phyloP scores from a whole-genome alignment of 2,797 vertebrate genomes.

The Aphelocoma californica region DNA sequence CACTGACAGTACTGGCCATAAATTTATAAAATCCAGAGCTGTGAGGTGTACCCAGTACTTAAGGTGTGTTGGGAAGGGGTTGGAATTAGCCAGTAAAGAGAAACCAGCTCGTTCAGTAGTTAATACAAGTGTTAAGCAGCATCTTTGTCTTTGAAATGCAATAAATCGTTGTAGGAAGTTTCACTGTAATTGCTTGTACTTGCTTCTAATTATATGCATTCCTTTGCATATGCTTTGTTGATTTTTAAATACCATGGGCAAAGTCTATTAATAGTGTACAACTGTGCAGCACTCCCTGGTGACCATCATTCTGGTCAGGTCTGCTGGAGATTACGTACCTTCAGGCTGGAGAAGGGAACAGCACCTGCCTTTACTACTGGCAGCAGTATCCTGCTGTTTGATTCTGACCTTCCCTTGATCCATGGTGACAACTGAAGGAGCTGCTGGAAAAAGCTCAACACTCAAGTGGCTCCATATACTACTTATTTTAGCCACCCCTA shows the following conservation, averaged over 20 bases:
- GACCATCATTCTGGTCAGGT: neutral
- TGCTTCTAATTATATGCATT: neutral
- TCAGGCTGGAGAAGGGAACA: neutral
- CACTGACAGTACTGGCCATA: neutral
- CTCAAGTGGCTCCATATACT: fast-evolving
- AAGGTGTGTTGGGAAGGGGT: neutral
- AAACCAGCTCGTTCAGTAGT: neutral
- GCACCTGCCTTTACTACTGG: neutral
- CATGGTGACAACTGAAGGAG: neutral
- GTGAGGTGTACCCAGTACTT: neutral
- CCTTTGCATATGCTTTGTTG: neutral
- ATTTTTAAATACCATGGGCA: neutral
- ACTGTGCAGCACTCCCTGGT: neutral
- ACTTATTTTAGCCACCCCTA: neutral
- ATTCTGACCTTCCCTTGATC: neutral
- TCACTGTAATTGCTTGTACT: neutral
- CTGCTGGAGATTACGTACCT: neutral
- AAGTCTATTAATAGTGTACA: neutral
- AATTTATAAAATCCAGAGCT: neutral
- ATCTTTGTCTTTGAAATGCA: neutral
- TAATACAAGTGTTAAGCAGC: neutral
- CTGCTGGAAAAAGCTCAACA: neutral
- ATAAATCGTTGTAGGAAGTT: neutral
- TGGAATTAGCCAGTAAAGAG: neutral
- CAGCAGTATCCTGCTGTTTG: neutral